These are phyloP conservation scores for Corvus moneduloides DNA, from an alignment of 2,113 vertebrate genomes.

Conservation along the genomic window DNA sequence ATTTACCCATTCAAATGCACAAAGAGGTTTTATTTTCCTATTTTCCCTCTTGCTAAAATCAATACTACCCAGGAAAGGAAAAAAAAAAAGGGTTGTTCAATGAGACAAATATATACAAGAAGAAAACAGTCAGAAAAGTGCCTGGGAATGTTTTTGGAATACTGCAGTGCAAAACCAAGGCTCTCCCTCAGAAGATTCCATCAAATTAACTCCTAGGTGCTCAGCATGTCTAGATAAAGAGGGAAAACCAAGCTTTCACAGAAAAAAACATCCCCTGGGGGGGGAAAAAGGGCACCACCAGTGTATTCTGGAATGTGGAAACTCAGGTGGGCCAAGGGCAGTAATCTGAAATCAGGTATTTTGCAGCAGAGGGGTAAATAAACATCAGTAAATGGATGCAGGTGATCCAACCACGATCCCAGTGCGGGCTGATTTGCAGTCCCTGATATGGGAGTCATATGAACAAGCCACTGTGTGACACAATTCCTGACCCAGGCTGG, in stretches of 20 bases:
- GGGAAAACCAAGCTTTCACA: not conserved
- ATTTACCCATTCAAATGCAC: not conserved
- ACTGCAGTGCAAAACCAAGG: not conserved
- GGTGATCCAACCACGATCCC: not conserved
- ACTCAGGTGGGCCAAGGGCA: not conserved
- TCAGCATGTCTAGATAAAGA: not conserved
- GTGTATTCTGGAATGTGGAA: not conserved
- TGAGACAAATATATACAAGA: not conserved
- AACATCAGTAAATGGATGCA: not conserved
- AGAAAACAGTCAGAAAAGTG: not conserved
- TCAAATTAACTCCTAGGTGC: not conserved
- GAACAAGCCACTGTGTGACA: not conserved
- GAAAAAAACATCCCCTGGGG: not conserved
- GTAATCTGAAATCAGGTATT: not conserved
- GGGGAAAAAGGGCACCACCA: not conserved
- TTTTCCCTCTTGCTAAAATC: not conserved
- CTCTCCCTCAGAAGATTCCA: not conserved
- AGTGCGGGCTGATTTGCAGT: accelerated
- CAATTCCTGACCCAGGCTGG: not conserved
- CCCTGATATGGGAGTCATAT: accelerated
- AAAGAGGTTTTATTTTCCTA: not conserved
- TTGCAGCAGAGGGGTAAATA: not conserved
- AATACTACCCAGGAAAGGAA: not conserved
- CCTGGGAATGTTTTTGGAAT: not conserved
- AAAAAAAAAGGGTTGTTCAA: not conserved